These are phyloP conservation scores for Machimus rusticus DNA, from an alignment of 2,888 invertebrate species.

Conservation along the genomic window DNA sequence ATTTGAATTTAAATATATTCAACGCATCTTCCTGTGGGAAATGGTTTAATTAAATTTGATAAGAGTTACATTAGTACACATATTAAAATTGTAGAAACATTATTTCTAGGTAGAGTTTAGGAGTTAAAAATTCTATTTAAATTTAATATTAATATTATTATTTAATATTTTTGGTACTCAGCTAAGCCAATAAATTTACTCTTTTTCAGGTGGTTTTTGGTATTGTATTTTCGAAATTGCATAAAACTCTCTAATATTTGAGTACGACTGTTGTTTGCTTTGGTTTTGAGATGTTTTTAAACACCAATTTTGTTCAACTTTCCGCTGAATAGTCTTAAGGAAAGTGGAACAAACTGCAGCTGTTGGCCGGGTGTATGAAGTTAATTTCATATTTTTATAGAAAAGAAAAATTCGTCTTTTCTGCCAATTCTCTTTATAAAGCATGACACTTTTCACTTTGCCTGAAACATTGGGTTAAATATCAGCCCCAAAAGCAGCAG, in stretches of 20 bases:
- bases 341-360: neutral
- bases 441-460: neutral
- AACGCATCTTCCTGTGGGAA: too few species aligned
- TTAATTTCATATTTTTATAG: neutral
- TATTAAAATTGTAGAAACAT: too few species aligned
- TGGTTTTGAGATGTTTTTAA: too few species aligned
- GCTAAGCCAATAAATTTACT: neutral
- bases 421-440: neutral
- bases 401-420: neutral
- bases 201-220: neutral
- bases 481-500: neutral
- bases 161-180: neutral
- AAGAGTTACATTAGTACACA: too few species aligned
- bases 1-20: neutral
- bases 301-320: too few species aligned
- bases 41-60: too few species aligned
- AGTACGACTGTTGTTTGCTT: neutral
- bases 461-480: neutral
- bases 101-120: too few species aligned
- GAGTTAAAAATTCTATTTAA: too few species aligned
- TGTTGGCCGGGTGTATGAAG: too few species aligned
- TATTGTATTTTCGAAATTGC: neutral
- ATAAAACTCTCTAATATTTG: neutral
- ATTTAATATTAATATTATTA: neutral
- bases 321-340: neutral